Conservation (phyloP, 2,888 invertebrate genomes). For the Pyralis farinalis region DNA sequence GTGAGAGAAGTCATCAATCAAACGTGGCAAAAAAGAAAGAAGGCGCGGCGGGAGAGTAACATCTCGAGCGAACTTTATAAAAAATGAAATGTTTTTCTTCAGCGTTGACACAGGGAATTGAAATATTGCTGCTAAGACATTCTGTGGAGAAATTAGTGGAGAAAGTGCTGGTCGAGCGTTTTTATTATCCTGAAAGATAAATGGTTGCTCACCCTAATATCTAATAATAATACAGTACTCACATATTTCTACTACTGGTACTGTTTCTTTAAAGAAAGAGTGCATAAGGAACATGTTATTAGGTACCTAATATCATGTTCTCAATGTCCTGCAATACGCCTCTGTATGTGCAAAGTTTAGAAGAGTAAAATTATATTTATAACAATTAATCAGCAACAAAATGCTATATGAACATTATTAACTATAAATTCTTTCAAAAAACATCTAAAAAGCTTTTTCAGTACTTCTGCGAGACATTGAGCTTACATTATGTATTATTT, state of each 20-base stretch:
- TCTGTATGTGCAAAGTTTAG: too few relatives aligned
- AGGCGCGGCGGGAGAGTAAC: constrained; percentile 47
- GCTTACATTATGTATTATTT: too few relatives aligned
- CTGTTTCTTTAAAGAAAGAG: too few relatives aligned
- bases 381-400: too few relatives aligned
- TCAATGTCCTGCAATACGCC: too few relatives aligned
- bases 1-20: constrained; percentile 69
- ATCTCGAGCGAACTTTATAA: constrained; percentile 47
- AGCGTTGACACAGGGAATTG: constrained; percentile 46
- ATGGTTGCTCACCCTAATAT: constrained; percentile 12
- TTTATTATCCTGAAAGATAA: constrained; percentile 19
- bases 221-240: not conserved
- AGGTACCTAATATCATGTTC: too few relatives aligned
- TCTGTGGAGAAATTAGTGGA: constrained; percentile 28
- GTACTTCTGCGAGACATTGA: too few relatives aligned
- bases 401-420: too few relatives aligned
- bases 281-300: too few relatives aligned
- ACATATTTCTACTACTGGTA: not conserved
- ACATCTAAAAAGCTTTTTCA: too few relatives aligned
- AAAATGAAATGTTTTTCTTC: constrained; percentile 41
- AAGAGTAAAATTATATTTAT: too few relatives aligned
- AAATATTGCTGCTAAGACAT: constrained; percentile 38
- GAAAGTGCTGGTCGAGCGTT: constrained; percentile 21
- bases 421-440: too few relatives aligned
- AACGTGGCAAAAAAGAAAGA: constrained; percentile 52